Evolutionary conservation across 2,797 vertebrate genomes (phyloP).

Genomic region (Eutrigla gurnardus): DNA sequence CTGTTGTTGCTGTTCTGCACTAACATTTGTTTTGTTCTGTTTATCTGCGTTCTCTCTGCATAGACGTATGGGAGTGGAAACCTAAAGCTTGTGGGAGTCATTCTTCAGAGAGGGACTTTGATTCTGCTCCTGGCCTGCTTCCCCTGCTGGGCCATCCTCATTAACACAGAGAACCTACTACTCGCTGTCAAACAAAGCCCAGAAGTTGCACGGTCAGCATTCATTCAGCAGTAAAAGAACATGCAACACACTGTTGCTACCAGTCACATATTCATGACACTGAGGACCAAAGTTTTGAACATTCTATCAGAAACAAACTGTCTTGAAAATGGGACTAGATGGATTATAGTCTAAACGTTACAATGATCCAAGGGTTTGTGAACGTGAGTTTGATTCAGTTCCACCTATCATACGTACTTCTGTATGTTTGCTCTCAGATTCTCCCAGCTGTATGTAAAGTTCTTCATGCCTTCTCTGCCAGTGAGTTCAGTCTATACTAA

Average conservation of each 20-base stretch:
- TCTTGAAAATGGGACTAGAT: too few relatives aligned
- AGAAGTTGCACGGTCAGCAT: slow-evolving; percentile 82
- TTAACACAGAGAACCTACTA: slow-evolving; percentile 89
- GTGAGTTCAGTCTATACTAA: slow-evolving; percentile 80
- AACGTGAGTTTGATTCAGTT: too few relatives aligned
- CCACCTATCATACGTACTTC: not conserved
- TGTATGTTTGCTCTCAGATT: slow-evolving; percentile 6
- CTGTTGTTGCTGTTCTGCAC: not conserved
- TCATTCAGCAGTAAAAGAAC: not conserved
- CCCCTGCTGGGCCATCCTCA: slow-evolving; percentile 72
- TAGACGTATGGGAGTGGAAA: slow-evolving; percentile 85
- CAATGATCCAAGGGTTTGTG: not conserved
- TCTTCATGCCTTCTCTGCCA: slow-evolving; percentile 89
- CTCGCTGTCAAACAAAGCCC: slow-evolving; percentile 78
- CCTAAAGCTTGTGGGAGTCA: slow-evolving; percentile 90
- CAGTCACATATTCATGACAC: too few relatives aligned
- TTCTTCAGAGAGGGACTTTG: slow-evolving; percentile 71
- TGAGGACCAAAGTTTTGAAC: too few relatives aligned
- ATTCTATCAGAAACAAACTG: too few relatives aligned
- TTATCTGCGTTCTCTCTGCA: not conserved
- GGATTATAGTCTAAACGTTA: not conserved
- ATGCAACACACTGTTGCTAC: not conserved
- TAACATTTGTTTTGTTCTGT: not conserved
- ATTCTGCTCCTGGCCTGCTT: too few relatives aligned
- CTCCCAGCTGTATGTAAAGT: slow-evolving; percentile 9